Base-by-base conservation (phyloP, 2,113 vertebrate genomes). In the Tenrec ecaudatus region DNA sequence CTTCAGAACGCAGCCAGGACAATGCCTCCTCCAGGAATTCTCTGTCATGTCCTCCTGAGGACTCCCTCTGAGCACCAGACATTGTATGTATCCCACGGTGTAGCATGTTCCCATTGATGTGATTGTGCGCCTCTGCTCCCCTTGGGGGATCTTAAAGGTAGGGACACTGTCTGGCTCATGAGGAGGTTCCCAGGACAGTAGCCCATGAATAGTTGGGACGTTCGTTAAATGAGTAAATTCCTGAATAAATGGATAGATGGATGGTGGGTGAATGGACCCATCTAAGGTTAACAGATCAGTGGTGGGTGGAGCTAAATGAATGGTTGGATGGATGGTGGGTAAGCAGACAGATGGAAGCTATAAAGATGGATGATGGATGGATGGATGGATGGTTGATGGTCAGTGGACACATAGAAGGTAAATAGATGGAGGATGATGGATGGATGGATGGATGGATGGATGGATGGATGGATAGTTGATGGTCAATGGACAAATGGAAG, bases 21-120 rank as follows among this genome's bases (percentile, higher is more conserved):
- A 76, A 58, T 36, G 20, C 43, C 36, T 87, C 47, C 66, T 91
- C 71, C n/a, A 33, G 81, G 77, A 91, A 53, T 14, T 14, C 2
- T 64, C 6, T 14, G 2, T 3, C 23, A 2, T 16, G 36, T 53
- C 88, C 68, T 78, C 75, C 60, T 86, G 31, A 22, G 58, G 22
- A 38, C 22, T 75, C n/a, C 76, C 66, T 76, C 47, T 16, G 62
- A 66, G 33, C 8, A 19, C 77, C 29, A 29, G 3, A 20, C 20
- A 15, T 0, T 57, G 17, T 27, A 66, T 15, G 0, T 8, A 3
- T 3, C 5, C 1, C 33, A 40, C 66, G 27, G 10, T 16, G 36
- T 68, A 47, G 17, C 80, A 22, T 15, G 60, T 22, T 43, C 71
- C 53, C 38, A 17, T n/a, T 16, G 25, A 17, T 12, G 1, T 43